These are phyloP conservation scores for Kryptolebias ocellatus DNA, from an alignment of 2,797 vertebrate species.

Conservation along the genomic window DNA sequence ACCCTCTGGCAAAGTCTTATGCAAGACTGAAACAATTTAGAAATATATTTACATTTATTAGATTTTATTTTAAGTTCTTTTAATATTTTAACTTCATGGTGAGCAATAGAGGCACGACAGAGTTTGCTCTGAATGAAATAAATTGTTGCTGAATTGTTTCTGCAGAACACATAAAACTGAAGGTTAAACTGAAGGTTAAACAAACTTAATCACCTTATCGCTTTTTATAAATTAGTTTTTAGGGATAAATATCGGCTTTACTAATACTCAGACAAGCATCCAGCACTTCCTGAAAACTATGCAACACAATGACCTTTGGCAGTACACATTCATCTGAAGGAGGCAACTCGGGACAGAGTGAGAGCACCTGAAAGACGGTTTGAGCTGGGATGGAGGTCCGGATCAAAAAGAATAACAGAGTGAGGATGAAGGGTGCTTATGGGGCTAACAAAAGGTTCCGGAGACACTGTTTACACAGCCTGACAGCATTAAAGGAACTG, in stretches of 20 bases:
- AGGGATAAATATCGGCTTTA: constrained; percentile 16
- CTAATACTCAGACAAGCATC: constrained; percentile 24
- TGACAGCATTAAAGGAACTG: constrained; percentile 67
- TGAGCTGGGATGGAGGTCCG: constrained; percentile 72
- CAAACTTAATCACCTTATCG: background rate
- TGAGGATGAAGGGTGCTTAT: constrained; percentile 72
- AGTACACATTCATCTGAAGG: constrained; percentile 9
- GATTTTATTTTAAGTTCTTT: constrained; percentile 72
- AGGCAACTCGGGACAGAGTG: constrained; percentile 32
- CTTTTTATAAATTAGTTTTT: background rate
- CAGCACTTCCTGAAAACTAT: constrained; percentile 34
- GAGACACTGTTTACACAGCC: constrained; percentile 74
- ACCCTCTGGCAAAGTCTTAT: constrained; percentile 56
- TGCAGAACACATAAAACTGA: too few species aligned
- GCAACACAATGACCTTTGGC: constrained; percentile 1
- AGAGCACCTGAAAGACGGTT: constrained; percentile 51
- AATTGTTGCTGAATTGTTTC: too few species aligned
- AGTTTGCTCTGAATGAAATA: too few species aligned
- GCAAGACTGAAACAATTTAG: constrained; percentile 74
- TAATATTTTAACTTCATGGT: constrained; percentile 64
- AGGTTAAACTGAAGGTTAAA: background rate
- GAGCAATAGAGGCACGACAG: background rate
- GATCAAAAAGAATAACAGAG: constrained; percentile 75
- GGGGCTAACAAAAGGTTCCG: constrained; percentile 69
- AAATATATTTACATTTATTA: constrained; percentile 69